Evolutionary conservation across 1,140 invertebrate genomes (phyloP).

Genomic region (Bombus superbus): DNA sequence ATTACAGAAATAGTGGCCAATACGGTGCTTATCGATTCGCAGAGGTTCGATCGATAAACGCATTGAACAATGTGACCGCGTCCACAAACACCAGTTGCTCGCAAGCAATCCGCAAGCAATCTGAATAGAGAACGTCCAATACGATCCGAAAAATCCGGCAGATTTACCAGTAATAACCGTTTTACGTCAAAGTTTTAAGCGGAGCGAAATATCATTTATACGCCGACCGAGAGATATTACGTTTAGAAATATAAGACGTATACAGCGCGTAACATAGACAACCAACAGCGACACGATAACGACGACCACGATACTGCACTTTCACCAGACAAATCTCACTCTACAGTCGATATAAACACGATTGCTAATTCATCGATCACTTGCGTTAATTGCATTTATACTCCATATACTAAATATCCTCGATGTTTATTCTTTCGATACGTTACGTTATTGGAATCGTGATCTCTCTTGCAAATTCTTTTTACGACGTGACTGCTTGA

Average conservation of each 20-base stretch:
- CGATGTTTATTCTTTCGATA: background rate
- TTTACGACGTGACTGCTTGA: background rate
- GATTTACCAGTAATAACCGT: background rate
- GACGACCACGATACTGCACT: slow-evolving; percentile 62
- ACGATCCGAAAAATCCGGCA: background rate
- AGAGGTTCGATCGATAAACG: slow-evolving; percentile 5
- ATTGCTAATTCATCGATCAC: background rate
- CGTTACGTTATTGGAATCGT: background rate
- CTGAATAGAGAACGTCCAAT: slow-evolving; percentile 3
- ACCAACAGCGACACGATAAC: slow-evolving; percentile 3
- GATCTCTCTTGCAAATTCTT: background rate
- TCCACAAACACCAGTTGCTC: slow-evolving; percentile 69
- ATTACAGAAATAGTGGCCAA: background rate
- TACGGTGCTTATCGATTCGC: slow-evolving; percentile 15
- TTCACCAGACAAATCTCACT: slow-evolving; percentile 53
- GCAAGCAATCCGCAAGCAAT: slow-evolving; percentile 42
- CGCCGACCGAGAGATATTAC: background rate
- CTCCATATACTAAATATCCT: background rate
- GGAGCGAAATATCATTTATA: background rate
- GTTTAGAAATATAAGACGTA: background rate
- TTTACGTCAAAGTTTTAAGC: background rate
- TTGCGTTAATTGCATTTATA: background rate
- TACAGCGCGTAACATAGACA: background rate
- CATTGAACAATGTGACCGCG: slow-evolving; percentile 9
- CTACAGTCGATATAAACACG: background rate